Evolutionary conservation across 2,888 invertebrate species (phyloP), one percentile per base, ranked within the genome.

Genomic region (Zygogramma bicolorata): DNA sequence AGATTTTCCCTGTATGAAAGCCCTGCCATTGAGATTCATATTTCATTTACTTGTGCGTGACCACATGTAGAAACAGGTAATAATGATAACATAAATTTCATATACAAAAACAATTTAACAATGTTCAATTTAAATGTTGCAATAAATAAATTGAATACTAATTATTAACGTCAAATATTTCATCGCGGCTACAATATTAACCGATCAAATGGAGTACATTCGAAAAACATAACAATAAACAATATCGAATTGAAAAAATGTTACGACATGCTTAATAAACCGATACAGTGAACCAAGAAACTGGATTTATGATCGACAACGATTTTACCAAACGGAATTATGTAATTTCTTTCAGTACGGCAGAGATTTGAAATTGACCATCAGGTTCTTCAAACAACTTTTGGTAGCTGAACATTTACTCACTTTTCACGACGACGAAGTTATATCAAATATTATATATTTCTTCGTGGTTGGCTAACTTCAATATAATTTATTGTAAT

Each of bases 181-280:
- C 53, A 53, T 53, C 27, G 27, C n/a, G 25, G 27, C 27, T n/a
- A 53, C 27, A 53, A 46, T 46, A 20, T 20, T 18, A 53, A 53
- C 53, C 25, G 53, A 53, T 53, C 53, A n/a, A 53, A 53, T 53
- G 13, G 53, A 27, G 27, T n/a, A 53, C 53, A 53, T 53, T 53
- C 53, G 68, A 29, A 68, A 53, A 57, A 62, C 53, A 46, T 18
- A 46, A 20, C 53, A 69, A 69, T 57, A 63, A 69, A 63, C 42
- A 58, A 69, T 63, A 58, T 46, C 34, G n/a, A 29, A 58, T 46
- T 25, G 25, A 46, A 68, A 49, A 63, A 69, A 69, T 69, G 46
- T 63, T 53, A 31, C n/a, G 58, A 63, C 63, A 57, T 42, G 63
- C 57, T 69, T 63, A 69, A 58, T 69, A 63, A 63, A 69, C 63